Evolutionary conservation across 2,888 invertebrate species (phyloP), one percentile per base, ranked within the genome.

Genomic region (Trypoxylon attenuatum): DNA sequence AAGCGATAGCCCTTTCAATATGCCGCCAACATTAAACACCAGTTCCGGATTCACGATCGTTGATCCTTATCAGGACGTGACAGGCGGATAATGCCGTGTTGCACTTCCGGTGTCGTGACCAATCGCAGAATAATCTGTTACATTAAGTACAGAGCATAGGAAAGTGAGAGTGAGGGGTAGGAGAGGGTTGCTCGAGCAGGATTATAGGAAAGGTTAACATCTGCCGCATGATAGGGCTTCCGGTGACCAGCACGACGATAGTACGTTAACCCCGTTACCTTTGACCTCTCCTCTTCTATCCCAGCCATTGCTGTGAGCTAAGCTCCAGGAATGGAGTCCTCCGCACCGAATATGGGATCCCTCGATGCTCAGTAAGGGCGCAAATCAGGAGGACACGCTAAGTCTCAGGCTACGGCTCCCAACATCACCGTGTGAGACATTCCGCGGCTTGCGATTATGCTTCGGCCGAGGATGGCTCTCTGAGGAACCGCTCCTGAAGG

Each of bases 71-170:
- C 16, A 22, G n/a, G n/a, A 41, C 19, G 38, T 42, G 13, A 42
- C 38, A 23, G 18, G 29, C 25, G 18, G 19, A 47, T 25, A 47
- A 47, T 27, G 47, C 47, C 47, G 15, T 22, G 4, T 25, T 18
- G 19, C 23, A 25, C 27, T 25, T 27, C 47, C 42, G 21, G 16
- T 57, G 42, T 50, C 50, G 43, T 25, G 52, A 18, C 51, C 58
- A 52, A 45, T 51, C 51, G 51, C 1, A 25, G 45, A 51, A 52
- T 51, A 58, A 58, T 58, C 51, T 51, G n/a, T n/a, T n/a, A n/a
- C n/a, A n/a, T n/a, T 29, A 33, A 25, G 38, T 25, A 45, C 58
- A 58, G 46, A 58, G 51, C 45, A 23, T n/a, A n/a, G n/a, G n/a
- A n/a, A n/a, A n/a, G n/a, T n/a, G n/a, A n/a, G n/a, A n/a, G n/a